A percentile compares a stretch with the other conserved stretches of the same genome.
phyloP scores from a whole-genome alignment of 2,113 vertebrate species.

The Mohoua ochrocephala region DNA sequence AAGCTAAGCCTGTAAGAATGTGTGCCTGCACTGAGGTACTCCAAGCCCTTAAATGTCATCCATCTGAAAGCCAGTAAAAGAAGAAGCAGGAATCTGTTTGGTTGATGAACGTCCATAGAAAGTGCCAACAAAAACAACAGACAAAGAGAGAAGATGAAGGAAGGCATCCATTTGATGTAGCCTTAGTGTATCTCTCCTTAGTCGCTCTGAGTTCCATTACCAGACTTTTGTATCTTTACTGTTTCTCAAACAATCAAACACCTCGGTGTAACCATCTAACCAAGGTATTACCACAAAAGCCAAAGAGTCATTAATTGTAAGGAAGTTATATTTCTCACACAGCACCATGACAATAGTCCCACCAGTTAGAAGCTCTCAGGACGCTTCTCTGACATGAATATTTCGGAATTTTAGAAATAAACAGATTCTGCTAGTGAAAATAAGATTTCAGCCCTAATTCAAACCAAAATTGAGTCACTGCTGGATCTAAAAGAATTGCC shows the following conservation, averaged over 20 bases:
- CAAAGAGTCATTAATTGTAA: neutral
- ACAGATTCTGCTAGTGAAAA: neutral
- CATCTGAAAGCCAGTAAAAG: neutral
- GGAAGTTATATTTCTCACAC: neutral
- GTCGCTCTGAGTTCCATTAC: neutral
- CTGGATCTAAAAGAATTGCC: neutral
- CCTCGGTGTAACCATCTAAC: neutral
- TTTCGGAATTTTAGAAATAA: neutral
- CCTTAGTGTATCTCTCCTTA: neutral
- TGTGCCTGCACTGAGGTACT: neutral
- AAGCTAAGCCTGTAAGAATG: neutral
- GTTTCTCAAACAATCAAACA: neutral
- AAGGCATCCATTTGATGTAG: neutral
- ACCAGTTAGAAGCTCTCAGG: neutral
- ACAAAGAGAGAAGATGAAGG: neutral
- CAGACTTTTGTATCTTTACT: neutral
- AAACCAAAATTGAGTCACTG: neutral
- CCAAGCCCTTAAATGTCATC: neutral
- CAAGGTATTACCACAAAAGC: neutral
- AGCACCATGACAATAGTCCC: neutral
- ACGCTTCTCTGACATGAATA: neutral
- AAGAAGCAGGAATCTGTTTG: neutral
- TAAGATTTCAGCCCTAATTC: neutral
- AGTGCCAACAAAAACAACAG: neutral
- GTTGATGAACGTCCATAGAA: neutral